These are phyloP conservation scores for Steinernema scapterisci DNA, from an alignment of 2,888 invertebrate genomes.

Conservation along the genomic window DNA sequence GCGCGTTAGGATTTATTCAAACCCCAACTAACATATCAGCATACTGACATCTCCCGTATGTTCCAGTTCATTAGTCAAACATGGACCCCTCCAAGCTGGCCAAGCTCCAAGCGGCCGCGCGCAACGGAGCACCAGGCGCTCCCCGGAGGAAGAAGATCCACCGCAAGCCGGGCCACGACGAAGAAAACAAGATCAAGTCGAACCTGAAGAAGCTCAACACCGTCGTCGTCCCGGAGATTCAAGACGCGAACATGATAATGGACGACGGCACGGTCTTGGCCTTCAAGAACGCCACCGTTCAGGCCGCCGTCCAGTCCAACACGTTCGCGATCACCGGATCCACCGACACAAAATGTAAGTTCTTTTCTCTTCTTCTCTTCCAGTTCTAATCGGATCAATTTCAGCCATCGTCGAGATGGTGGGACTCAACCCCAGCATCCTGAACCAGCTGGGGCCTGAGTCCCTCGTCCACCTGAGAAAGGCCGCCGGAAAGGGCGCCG, in stretches of 20 bases:
- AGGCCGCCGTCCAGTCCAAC: not conserved
- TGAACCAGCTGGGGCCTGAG: constrained; percentile 9
- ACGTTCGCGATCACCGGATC: not conserved
- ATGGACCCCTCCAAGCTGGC: constrained; percentile 11
- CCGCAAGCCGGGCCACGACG: not conserved
- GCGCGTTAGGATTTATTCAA: too few relatives aligned
- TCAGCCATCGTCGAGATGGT: not conserved
- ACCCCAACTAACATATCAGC: too few relatives aligned
- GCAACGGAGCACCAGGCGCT: not conserved
- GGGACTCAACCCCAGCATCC: not conserved
- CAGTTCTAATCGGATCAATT: not conserved
- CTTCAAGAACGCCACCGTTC: not conserved
- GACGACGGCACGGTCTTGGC: not conserved
- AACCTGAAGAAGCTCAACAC: not conserved
- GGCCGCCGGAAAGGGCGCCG: not conserved
- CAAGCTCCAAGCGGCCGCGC: not conserved
- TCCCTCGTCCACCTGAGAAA: constrained; percentile 1
- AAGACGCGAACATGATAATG: constrained; percentile 10
- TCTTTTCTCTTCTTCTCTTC: not conserved
- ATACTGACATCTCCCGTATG: too few relatives aligned
- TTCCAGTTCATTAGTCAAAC: not conserved
- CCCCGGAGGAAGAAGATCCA: constrained; percentile 2
- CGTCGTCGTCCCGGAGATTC: not conserved
- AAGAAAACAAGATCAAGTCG: not conserved
- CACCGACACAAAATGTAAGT: not conserved